phyloP scores from a whole-genome alignment of 2,888 invertebrate species.

The Barypeithes pellucidus region DNA sequence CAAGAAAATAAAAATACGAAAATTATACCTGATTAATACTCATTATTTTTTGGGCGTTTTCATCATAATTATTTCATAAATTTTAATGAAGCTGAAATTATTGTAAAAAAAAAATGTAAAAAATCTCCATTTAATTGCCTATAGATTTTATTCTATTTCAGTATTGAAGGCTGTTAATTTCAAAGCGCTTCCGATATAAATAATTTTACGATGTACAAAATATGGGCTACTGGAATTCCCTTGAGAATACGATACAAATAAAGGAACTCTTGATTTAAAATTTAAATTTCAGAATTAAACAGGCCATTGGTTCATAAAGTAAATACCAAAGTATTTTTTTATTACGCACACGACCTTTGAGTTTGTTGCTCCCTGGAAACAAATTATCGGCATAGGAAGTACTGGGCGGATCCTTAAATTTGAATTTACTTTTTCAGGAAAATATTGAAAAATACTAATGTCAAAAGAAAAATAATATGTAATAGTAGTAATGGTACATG shows the following conservation, averaged over 20 bases:
- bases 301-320: slow-evolving; percentile 7
- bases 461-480: no score
- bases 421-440: background rate
- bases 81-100: no score
- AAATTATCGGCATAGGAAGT: background rate
- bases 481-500: no score
- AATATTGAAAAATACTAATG: no score
- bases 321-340: background rate
- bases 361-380: slow-evolving; percentile 3
- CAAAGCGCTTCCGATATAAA: slow-evolving; percentile 16
- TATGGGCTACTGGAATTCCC: slow-evolving; percentile 14
- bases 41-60: no score
- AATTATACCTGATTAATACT: no score
- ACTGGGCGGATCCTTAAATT: no score
- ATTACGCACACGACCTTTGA: slow-evolving; percentile 1
- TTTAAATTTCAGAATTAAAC: slow-evolving; percentile 16
- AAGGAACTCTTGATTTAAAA: slow-evolving; percentile 19
- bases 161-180: background rate
- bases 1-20: no score
- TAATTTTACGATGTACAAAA: slow-evolving; percentile 5
- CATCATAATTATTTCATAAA: no score
- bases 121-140: background rate
- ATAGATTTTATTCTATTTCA: slow-evolving; percentile 1
- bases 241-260: slow-evolving; percentile 14
- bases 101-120: no score